Conservation (phyloP, 2,797 vertebrate genomes). For the Thaleichthys pacificus region DNA sequence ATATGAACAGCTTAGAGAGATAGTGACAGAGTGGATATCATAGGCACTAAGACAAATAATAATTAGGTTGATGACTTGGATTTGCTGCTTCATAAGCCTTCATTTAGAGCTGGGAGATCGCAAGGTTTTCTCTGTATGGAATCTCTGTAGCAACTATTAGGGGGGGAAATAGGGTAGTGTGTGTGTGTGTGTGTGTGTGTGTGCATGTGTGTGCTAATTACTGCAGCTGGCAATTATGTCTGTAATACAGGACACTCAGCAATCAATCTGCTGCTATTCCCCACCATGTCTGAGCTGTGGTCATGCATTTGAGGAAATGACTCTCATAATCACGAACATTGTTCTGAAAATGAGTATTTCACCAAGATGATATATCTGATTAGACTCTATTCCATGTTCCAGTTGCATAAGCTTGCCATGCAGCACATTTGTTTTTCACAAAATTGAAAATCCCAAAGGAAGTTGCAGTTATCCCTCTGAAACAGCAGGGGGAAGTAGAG, state of each 20-base stretch:
- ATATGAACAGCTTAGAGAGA: conserved; percentile 1
- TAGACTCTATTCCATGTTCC: conserved; percentile 4
- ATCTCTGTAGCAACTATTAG: conserved; percentile 50
- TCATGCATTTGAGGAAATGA: conserved; percentile 10
- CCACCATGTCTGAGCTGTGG: not conserved
- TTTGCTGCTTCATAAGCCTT: conserved; percentile 76
- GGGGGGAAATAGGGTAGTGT: not conserved
- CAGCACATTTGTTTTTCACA: not conserved
- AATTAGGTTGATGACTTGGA: conserved; percentile 74
- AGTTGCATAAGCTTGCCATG: not conserved
- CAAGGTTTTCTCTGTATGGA: conserved; percentile 38
- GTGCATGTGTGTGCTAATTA: conserved; percentile 55
- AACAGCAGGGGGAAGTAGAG: conserved; percentile 68
- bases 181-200: conserved; percentile 18
- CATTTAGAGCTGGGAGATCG: conserved; percentile 68
- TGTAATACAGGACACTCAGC: conserved; percentile 47
- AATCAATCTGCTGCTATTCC: conserved; percentile 54
- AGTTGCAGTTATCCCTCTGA: conserved; percentile 30
- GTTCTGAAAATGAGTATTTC: not conserved
- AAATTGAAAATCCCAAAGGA: not conserved
- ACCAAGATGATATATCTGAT: not conserved
- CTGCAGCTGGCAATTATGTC: conserved; percentile 62
- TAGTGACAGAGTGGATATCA: conserved; percentile 42
- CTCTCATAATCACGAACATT: conserved; percentile 4
- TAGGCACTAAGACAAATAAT: conserved; percentile 58